Conservation (phyloP, 2,888 invertebrate genomes). For the Cyaniris semiargus region DNA sequence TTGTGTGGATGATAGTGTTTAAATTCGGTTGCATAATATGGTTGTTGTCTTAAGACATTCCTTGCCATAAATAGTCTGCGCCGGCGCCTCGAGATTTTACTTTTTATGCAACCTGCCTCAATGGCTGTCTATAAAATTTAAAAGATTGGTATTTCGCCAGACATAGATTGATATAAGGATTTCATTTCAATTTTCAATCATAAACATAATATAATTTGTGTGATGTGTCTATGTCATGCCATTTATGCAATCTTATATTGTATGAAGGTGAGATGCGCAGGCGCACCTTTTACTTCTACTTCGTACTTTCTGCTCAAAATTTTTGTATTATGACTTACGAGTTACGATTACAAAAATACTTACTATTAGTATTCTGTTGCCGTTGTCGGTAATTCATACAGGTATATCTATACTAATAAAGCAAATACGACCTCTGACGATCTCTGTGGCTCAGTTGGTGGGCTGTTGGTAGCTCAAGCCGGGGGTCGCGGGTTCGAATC, state of each 20-base stretch:
- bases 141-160: background rate
- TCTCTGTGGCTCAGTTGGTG: too few species aligned
- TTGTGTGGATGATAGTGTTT: slow-evolving; percentile 43
- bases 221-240: background rate
- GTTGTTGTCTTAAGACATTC: slow-evolving; percentile 73
- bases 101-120: slow-evolving; percentile 29
- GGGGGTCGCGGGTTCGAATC: too few species aligned
- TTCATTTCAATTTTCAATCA: background rate
- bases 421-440: too few species aligned
- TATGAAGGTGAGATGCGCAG: background rate
- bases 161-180: background rate
- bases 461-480: too few species aligned
- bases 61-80: slow-evolving; percentile 70
- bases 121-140: slow-evolving; percentile 12
- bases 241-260: background rate
- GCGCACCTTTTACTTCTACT: background rate
- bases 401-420: too few species aligned
- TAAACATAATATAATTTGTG: too few species aligned
- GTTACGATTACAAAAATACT: background rate
- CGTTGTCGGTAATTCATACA: too few species aligned
- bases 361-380: too few species aligned
- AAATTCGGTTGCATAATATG: slow-evolving; percentile 49
- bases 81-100: slow-evolving; percentile 46
- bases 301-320: background rate
- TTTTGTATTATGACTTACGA: background rate